Conservation (phyloP, 2,797 vertebrate species). For the Lacerta agilis region DNA sequence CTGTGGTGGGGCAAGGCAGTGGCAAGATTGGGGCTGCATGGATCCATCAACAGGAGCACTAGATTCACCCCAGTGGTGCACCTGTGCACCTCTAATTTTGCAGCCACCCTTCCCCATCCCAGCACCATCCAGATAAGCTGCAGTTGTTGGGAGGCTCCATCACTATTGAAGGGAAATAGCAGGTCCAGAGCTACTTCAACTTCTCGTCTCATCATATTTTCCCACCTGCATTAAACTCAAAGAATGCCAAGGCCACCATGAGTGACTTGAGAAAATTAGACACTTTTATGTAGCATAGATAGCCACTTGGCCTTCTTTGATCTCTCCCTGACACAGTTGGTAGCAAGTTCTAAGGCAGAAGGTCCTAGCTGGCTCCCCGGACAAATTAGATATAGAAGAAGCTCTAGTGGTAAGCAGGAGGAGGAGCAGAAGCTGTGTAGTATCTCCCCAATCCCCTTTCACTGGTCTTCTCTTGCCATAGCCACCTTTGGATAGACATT, state of each 20-base stretch:
- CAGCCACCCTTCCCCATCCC: too few species aligned
- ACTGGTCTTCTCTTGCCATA: not conserved
- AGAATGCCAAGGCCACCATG: not conserved
- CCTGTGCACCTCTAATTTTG: too few species aligned
- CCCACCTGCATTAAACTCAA: not conserved
- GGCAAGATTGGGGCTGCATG: too few species aligned
- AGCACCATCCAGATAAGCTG: too few species aligned
- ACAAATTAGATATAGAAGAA: slow-evolving; percentile 9
- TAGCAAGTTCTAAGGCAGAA: not conserved
- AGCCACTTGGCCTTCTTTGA: not conserved
- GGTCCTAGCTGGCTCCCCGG: not conserved
- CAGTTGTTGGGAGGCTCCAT: too few species aligned
- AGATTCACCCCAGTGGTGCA: too few species aligned
- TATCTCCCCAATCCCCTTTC: not conserved
- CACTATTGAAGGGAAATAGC: too few species aligned
- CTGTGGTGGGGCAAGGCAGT: too few species aligned
- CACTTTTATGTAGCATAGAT: not conserved
- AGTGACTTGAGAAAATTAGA: not conserved
- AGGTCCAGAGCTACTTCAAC: not conserved
- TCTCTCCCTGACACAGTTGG: not conserved
- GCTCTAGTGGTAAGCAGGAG: not conserved
- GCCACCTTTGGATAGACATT: not conserved
- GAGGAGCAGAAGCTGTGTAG: not conserved
- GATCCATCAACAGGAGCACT: too few species aligned
- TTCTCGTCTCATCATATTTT: not conserved